Percentiles rank a stretch among this genome's conserved stretches.
Conservation (phyloP, 1,140 invertebrate genomes). For the Bombus waltoni region DNA sequence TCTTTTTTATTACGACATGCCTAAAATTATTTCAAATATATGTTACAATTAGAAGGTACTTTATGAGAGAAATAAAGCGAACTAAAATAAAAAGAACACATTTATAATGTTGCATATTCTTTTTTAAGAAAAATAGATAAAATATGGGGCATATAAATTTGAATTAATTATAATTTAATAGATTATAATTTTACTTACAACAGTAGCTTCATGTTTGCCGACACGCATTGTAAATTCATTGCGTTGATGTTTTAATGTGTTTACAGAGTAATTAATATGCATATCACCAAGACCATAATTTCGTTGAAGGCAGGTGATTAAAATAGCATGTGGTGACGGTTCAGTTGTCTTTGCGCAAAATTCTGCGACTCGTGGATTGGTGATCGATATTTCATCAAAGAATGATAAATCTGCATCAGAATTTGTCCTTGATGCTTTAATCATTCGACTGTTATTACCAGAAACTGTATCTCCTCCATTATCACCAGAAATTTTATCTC, state of each 20-base stretch:
- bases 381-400: conserved; percentile 96
- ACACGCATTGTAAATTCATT: conserved; percentile 98
- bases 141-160: neutral
- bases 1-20: conserved; percentile 97
- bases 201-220: conserved; percentile 94
- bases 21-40: conserved; percentile 50
- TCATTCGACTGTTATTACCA: conserved; percentile 77
- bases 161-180: neutral
- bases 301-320: conserved; percentile 95
- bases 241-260: conserved; percentile 94
- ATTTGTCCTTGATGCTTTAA: conserved; percentile 79
- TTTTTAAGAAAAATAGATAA: neutral
- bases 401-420: conserved; percentile 86
- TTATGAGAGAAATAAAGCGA: neutral
- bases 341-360: conserved; percentile 97
- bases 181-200: conserved; percentile 78
- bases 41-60: neutral
- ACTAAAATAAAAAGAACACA: neutral
- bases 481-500: conserved; percentile 88
- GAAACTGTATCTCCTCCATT: conserved; percentile 82
- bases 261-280: conserved; percentile 94
- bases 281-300: conserved; percentile 96
- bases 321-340: conserved; percentile 95
- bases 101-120: neutral
- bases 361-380: conserved; percentile 96